These are phyloP conservation scores for Tenualosa thibaudeaui DNA, from an alignment of 2,797 vertebrate genomes.

Conservation along the genomic window DNA sequence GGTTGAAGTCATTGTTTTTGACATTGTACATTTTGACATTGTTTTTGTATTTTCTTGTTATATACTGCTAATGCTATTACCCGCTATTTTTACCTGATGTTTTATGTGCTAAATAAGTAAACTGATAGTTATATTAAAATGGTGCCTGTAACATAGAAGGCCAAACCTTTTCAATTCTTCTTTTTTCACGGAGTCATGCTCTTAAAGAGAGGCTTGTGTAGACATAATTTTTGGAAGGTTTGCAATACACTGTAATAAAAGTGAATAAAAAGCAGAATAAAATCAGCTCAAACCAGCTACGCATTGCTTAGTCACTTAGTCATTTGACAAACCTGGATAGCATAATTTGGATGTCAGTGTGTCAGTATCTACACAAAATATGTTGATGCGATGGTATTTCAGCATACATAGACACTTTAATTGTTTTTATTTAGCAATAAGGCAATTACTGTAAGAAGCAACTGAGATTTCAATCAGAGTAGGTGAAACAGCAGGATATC, in stretches of 20 bases:
- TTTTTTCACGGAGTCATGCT: not conserved
- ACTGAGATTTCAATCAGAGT: conserved; percentile 54
- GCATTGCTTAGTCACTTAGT: not conserved
- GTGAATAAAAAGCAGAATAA: no score
- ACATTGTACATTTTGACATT: no score
- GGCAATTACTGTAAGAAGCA: not conserved
- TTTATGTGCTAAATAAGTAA: no score
- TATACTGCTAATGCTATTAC: no score
- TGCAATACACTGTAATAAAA: not conserved
- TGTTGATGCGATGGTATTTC: not conserved
- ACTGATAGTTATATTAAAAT: not conserved
- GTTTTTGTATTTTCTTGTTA: no score
- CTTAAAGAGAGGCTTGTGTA: not conserved
- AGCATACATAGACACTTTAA: not conserved
- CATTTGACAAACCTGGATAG: not conserved
- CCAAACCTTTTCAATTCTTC: not conserved
- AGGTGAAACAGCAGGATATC: conserved; percentile 72
- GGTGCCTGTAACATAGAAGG: not conserved
- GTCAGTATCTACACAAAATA: not conserved
- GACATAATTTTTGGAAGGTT: not conserved
- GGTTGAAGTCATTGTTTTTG: not conserved
- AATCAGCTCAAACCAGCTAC: not conserved
- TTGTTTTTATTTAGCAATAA: not conserved
- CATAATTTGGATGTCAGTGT: not conserved
- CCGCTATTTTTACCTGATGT: no score